phyloP scores from a whole-genome alignment of 2,113 vertebrate species.

The Ammodytes dubius region DNA sequence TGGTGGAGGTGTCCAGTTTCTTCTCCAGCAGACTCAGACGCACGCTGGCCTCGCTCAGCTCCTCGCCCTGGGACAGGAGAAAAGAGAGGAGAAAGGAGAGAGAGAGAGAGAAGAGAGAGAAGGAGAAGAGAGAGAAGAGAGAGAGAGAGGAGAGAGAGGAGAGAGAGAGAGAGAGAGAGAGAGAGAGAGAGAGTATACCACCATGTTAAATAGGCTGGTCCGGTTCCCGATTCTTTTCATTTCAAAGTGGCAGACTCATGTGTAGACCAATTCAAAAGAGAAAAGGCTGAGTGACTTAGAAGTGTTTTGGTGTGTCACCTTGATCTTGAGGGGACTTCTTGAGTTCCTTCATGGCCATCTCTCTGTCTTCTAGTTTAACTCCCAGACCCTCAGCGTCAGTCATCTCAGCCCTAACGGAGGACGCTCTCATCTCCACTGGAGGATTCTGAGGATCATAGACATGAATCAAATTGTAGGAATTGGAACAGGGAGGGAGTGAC shows the following conservation, averaged over 20 bases:
- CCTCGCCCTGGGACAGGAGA: conserved; percentile 91
- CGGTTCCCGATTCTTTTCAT: not conserved
- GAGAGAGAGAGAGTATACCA: not conserved
- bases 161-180: too few species aligned
- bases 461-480: not conserved
- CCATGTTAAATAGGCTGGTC: not conserved
- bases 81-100: too few species aligned
- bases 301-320: conserved; percentile 79
- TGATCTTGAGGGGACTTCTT: conserved; percentile 99
- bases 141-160: not conserved
- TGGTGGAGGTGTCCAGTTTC: conserved; percentile 95
- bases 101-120: not conserved
- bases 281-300: not conserved
- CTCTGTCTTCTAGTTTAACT: conserved; percentile 95
- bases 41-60: conserved; percentile 94
- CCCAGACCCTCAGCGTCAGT: conserved; percentile 96
- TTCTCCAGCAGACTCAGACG: conserved; percentile 96
- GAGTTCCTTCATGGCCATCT: conserved; percentile 95
- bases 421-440: conserved; percentile 90
- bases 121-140: too few species aligned
- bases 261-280: not conserved
- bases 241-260: not conserved
- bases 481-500: not conserved
- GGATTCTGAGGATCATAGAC: conserved; percentile 67
- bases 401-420: conserved; percentile 94